Conservation (phyloP, 2,888 invertebrate species). For the Dicyrtomina minuta region DNA sequence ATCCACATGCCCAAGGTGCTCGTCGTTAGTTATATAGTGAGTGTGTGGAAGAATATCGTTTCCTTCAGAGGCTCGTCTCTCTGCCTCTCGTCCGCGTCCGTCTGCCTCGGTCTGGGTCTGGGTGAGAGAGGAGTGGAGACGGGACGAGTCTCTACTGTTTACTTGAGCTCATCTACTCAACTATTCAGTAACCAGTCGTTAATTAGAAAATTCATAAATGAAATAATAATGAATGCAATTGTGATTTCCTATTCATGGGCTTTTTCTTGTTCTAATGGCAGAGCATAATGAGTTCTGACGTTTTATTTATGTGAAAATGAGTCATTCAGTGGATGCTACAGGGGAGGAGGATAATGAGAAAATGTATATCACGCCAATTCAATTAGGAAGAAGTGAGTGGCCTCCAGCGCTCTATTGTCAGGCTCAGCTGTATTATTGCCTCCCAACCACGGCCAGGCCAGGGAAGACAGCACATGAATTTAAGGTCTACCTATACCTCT, state of each 20-base stretch:
- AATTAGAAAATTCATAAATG: constrained; percentile 37
- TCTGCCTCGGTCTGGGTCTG: neutral
- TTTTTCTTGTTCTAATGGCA: constrained; percentile 30
- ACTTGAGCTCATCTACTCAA: neutral
- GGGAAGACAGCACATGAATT: neutral
- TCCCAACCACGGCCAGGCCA: neutral
- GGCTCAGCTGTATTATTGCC: constrained; percentile 20
- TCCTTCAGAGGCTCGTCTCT: constrained; percentile 15
- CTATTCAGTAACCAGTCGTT: constrained; percentile 5
- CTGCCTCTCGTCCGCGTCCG: constrained; percentile 6
- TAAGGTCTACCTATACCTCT: no score
- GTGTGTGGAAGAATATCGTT: no score
- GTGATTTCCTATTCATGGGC: constrained; percentile 37
- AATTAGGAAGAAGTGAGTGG: constrained; percentile 43
- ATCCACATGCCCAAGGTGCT: constrained; percentile 19
- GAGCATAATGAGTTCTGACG: constrained; percentile 34
- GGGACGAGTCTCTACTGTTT: neutral
- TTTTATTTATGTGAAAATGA: constrained; percentile 41
- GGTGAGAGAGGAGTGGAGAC: neutral
- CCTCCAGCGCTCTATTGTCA: constrained; percentile 40
- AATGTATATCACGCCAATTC: constrained; percentile 45
- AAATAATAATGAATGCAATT: constrained; percentile 35
- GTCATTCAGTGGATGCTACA: constrained; percentile 34
- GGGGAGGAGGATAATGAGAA: constrained; percentile 41
- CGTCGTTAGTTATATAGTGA: neutral